Evolutionary conservation across 2,797 vertebrate species (phyloP), one percentile per base, ranked within the genome.

Genomic region (Synanceia verrucosa): DNA sequence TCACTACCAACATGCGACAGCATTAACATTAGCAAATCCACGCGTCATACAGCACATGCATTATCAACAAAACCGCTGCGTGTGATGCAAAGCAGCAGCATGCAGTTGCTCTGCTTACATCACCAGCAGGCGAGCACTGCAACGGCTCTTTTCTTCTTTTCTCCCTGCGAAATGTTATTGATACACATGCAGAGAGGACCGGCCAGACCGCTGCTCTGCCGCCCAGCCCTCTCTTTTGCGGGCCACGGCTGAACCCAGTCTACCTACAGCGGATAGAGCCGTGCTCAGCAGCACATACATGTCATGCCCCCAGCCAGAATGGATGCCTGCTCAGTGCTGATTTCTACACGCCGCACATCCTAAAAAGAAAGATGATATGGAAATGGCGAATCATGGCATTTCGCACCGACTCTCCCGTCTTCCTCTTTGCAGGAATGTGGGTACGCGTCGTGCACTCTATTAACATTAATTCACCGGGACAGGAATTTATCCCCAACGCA

Each of bases 41-140:
- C 6, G 21, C 61, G n/a, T n/a, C n/a, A 52, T 31, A 62, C 43
- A 53, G 74, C 69, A 76, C 73, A 86, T 76, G 83, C 82, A 91
- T 90, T 86, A 84, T 86, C 87, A 90, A 92, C 85, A 90, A 83
- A 88, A 73, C 74, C 65, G 55, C 70, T 78, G 87, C 86, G 85
- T 86, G 87, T 73, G 88, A 92, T 93, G 89, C 91, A 90, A 88
- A 89, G 80, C 91, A 87, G 86, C 90, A 89, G 88, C 90, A 90
- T 87, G 90, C 89, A 89, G 89, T 82, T 57, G 83, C 87, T 82
- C 76, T 84, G 90, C 89, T 91, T 91, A 90, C 91, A 91, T 90
- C 88, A 92, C 87, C 89, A 70, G 81, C 83, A 83, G 73, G 82
- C 79, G 69, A 76, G 82, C 89, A 91, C 91, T 41, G 90, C 92